phyloP scores from a whole-genome alignment of 1,140 invertebrate species.

The Stenopsyche tienmushanensis region DNA sequence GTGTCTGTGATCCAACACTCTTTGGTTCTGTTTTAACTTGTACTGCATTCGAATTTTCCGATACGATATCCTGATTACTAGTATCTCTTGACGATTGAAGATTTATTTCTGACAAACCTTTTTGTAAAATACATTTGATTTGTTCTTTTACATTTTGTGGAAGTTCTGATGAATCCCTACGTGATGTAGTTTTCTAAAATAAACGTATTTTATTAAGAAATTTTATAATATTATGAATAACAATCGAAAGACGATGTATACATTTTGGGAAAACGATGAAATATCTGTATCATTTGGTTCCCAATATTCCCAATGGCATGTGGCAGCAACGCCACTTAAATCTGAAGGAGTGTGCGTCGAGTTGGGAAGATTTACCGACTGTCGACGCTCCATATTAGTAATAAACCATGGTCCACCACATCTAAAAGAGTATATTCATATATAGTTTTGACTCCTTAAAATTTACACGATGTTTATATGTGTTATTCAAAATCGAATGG shows the following conservation, averaged over 20 bases:
- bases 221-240: background rate
- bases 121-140: slow-evolving; percentile 35
- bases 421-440: slow-evolving; percentile 49
- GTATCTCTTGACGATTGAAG: slow-evolving; percentile 14
- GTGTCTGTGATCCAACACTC: background rate
- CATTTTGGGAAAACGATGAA: background rate
- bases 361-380: slow-evolving; percentile 76
- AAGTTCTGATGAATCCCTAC: slow-evolving; percentile 28
- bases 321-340: slow-evolving; percentile 85
- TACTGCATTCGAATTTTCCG: slow-evolving; percentile 2
- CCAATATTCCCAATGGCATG: slow-evolving; percentile 65
- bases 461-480: no score
- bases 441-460: background rate
- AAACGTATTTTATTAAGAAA: background rate
- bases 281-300: slow-evolving; percentile 14
- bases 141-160: slow-evolving; percentile 34
- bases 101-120: slow-evolving; percentile 36
- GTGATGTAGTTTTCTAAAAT: slow-evolving; percentile 14
- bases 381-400: slow-evolving; percentile 78
- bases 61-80: background rate
- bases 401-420: slow-evolving; percentile 86
- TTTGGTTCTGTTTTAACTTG: background rate
- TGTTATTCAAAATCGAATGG: no score
- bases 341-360: slow-evolving; percentile 67
- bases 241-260: background rate